A percentile compares a stretch with the other conserved stretches of the same genome.
These are phyloP conservation scores for Carollia perspicillata DNA, from an alignment of 2,113 vertebrate genomes.

Conservation along the genomic window DNA sequence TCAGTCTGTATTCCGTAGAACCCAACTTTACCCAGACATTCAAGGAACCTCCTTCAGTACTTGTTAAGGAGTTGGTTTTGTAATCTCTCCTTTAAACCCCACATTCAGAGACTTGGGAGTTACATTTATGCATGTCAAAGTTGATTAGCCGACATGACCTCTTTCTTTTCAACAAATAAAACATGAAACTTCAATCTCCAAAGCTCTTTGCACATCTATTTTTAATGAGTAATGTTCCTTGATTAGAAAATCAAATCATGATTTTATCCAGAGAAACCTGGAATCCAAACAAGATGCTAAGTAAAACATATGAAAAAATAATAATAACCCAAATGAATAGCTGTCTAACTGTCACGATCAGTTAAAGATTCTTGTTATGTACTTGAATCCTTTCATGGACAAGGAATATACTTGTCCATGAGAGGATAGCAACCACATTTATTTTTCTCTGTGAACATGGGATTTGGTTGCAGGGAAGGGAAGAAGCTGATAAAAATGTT, in stretches of 20 bases:
- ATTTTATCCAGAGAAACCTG: constrained; percentile 57
- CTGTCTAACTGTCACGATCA: constrained; percentile 34
- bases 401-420: constrained; percentile 26
- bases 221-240: constrained; percentile 67
- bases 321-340: constrained; percentile 37
- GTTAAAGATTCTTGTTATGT: constrained; percentile 56
- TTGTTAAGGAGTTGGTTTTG: constrained; percentile 30
- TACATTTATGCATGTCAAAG: constrained; percentile 25
- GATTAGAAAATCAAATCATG: constrained; percentile 52
- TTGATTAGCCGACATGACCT: constrained; percentile 55
- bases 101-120: constrained; percentile 35
- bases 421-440: not conserved
- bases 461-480: not conserved
- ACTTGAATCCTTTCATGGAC: too few species aligned
- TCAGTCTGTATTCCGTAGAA: not conserved
- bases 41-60: not conserved
- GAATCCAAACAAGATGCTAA: constrained; percentile 48
- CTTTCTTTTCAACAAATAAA: constrained; percentile 70
- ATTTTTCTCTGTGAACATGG: constrained; percentile 15
- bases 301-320: constrained; percentile 35
- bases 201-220: constrained; percentile 61
- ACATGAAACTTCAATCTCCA: constrained; percentile 68
- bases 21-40: not conserved
- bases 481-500: not conserved
- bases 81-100: constrained; percentile 44